Evolutionary conservation across 2,113 vertebrate genomes (phyloP).

Genomic region (Dendropsophus ebraccatus): DNA sequence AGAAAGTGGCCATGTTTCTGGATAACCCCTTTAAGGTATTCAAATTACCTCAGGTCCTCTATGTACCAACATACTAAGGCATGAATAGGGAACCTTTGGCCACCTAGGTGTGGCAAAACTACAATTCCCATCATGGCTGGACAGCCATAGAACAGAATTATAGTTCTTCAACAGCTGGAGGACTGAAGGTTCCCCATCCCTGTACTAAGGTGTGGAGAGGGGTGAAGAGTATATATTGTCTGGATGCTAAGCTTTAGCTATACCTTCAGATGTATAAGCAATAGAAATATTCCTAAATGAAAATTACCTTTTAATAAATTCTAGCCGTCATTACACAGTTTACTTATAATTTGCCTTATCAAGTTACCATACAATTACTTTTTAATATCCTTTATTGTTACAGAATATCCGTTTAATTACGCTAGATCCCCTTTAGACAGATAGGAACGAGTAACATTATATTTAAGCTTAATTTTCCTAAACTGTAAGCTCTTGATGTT

Average conservation of each 20-base stretch:
- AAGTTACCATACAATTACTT: conserved; percentile 51
- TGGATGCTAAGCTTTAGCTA: neutral
- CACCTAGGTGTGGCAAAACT: too few species aligned
- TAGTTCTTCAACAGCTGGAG: too few species aligned
- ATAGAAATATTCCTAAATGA: conserved; percentile 72
- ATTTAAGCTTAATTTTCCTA: conserved; percentile 56
- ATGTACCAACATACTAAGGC: too few species aligned
- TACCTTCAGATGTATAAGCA: neutral
- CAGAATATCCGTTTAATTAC: conserved; percentile 56
- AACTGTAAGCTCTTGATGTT: conserved; percentile 48
- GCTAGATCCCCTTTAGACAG: conserved; percentile 51
- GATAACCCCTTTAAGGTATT: too few species aligned
- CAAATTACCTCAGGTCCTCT: too few species aligned
- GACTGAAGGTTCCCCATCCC: too few species aligned
- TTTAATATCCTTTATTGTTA: conserved; percentile 57
- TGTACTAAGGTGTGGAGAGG: too few species aligned
- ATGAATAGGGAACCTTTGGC: too few species aligned
- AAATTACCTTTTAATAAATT: conserved; percentile 65
- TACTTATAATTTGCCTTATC: conserved; percentile 51
- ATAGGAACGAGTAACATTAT: conserved; percentile 54
- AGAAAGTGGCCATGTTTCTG: too few species aligned
- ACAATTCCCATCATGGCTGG: too few species aligned
- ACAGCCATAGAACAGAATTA: too few species aligned
- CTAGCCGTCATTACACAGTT: conserved; percentile 37
- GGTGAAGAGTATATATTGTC: neutral